Evolutionary conservation across 2,888 invertebrate genomes (phyloP).

Genomic region (Drosophila tanythrix): DNA sequence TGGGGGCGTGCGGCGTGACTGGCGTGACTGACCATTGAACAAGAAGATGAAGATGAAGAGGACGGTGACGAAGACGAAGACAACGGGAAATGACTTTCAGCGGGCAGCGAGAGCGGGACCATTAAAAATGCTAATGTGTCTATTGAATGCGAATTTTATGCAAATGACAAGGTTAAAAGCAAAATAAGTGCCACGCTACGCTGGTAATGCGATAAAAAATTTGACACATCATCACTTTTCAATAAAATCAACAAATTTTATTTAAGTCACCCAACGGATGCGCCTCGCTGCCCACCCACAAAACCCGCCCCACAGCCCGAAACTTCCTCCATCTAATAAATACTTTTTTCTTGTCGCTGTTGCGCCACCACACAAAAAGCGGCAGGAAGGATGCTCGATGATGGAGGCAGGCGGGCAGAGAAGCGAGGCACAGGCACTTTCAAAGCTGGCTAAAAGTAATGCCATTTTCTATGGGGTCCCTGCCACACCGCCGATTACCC

Average conservation of each 20-base stretch:
- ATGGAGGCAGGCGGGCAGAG: slow-evolving; percentile 4
- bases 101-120: slow-evolving; percentile 53
- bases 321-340: not conserved
- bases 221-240: slow-evolving; percentile 81
- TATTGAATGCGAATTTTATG: slow-evolving; percentile 80
- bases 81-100: slow-evolving; percentile 60
- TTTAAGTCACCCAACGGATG: slow-evolving; percentile 76
- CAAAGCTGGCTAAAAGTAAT: slow-evolving; percentile 52
- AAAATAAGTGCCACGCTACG: slow-evolving; percentile 71
- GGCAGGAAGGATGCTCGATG: slow-evolving; percentile 48
- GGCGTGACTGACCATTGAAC: slow-evolving; percentile 7
- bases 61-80: slow-evolving; percentile 1
- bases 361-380: slow-evolving; percentile 32
- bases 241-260: slow-evolving; percentile 81
- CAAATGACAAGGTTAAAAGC: slow-evolving; percentile 80
- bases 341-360: slow-evolving; percentile 18
- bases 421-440: not conserved
- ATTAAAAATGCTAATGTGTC: slow-evolving; percentile 82
- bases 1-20: slow-evolving; percentile 26
- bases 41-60: not conserved
- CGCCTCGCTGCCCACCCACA: slow-evolving; percentile 54
- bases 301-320: not conserved
- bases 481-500: slow-evolving; percentile 36
- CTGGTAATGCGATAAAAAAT: slow-evolving; percentile 80
- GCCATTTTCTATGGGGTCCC: slow-evolving; percentile 55